Conservation (phyloP, 2,888 invertebrate genomes). For the Tetheella fluctuosa region DNA sequence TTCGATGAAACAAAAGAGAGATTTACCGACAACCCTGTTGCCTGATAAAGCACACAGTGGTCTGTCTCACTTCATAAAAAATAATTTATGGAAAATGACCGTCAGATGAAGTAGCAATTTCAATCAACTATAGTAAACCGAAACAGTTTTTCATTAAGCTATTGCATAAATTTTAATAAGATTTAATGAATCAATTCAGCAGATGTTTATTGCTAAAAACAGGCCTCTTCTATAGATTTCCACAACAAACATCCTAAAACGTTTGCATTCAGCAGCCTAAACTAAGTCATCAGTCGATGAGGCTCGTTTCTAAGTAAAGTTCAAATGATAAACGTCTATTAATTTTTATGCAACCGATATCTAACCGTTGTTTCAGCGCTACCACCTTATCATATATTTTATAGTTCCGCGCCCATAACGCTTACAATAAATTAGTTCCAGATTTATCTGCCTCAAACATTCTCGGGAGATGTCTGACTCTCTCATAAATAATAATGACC, state of each 20-base stretch:
- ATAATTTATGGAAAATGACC: conserved; percentile 13
- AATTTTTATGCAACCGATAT: too few species aligned
- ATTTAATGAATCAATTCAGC: not conserved
- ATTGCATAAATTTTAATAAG: not conserved
- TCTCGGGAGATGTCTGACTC: not conserved
- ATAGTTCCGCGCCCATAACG: too few species aligned
- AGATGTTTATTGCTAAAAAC: not conserved
- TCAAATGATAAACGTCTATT: too few species aligned
- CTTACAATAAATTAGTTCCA: too few species aligned
- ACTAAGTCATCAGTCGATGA: too few species aligned
- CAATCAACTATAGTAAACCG: conserved; percentile 2
- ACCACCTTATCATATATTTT: too few species aligned
- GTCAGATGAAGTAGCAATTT: conserved; percentile 9
- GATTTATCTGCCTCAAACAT: not conserved
- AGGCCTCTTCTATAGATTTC: too few species aligned
- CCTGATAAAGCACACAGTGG: conserved; percentile 6
- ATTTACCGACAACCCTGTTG: conserved; percentile 1
- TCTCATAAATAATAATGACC: conserved; percentile 3
- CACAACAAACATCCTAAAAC: too few species aligned
- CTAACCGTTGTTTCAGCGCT: too few species aligned
- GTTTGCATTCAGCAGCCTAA: too few species aligned
- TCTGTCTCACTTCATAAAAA: conserved; percentile 11
- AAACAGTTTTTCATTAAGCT: not conserved
- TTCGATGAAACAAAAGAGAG: too few species aligned
- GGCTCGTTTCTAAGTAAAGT: too few species aligned